phyloP scores from a whole-genome alignment of 2,113 vertebrate species.

The Physeter macrocephalus region DNA sequence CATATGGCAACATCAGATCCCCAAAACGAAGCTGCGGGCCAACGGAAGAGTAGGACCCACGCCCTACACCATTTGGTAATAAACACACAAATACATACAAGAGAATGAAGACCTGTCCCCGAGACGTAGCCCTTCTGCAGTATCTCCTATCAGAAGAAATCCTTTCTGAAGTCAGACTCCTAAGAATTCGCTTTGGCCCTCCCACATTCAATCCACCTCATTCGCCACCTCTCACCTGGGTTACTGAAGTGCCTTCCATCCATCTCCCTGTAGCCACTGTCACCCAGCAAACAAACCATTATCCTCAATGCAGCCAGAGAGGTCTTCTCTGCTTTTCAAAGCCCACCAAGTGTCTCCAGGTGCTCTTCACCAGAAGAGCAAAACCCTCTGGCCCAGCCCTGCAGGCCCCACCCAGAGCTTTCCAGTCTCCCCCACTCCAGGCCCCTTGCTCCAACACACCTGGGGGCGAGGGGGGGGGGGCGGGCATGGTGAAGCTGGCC shows the following conservation, averaged over 20 bases:
- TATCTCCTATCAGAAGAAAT: background rate
- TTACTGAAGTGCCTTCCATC: background rate
- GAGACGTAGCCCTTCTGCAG: background rate
- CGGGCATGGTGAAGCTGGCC: background rate
- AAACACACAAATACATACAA: fast-evolving
- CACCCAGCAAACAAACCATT: background rate
- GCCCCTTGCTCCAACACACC: background rate
- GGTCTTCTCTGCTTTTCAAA: background rate
- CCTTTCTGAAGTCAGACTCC: background rate
- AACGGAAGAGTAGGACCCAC: no score
- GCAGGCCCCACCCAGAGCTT: background rate
- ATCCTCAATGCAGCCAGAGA: no score
- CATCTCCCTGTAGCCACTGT: background rate
- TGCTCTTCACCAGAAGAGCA: background rate
- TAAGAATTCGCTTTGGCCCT: background rate
- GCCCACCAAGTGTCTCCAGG: background rate
- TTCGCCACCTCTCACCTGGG: background rate
- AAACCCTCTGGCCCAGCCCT: no score
- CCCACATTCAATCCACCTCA: background rate
- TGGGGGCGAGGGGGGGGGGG: background rate
- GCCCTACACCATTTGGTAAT: background rate
- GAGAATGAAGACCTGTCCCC: background rate
- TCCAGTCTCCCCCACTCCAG: no score
- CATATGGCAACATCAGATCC: fast-evolving
- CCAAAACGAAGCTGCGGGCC: background rate